Percentiles rank a stretch among this genome's conserved stretches.
These are phyloP conservation scores for Neuroscelio doddi DNA, from an alignment of 2,888 invertebrate species.

Conservation along the genomic window DNA sequence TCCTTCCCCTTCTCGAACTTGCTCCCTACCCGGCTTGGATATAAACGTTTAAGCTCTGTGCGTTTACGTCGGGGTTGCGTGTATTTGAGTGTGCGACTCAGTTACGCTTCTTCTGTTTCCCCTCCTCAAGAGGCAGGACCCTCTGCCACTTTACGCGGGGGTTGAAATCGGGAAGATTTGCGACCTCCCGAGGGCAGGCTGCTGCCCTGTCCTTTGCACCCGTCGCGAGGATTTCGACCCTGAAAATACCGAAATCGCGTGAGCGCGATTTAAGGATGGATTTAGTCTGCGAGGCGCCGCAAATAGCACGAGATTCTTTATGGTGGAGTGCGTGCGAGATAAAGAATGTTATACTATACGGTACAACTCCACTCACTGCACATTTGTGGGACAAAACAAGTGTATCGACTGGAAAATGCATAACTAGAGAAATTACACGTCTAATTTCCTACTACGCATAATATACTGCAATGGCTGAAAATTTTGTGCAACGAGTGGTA, in stretches of 20 bases:
- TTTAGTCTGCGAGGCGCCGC: conserved; percentile 31
- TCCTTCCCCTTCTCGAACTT: conserved; percentile 25
- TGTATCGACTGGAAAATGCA: too few species aligned
- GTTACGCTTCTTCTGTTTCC: conserved; percentile 30
- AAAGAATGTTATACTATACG: too few species aligned
- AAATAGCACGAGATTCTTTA: too few species aligned
- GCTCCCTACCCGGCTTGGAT: conserved; percentile 48
- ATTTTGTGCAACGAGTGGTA: too few species aligned
- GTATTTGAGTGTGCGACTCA: conserved; percentile 22
- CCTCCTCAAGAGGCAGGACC: conserved; percentile 2
- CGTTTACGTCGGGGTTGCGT: conserved; percentile 34
- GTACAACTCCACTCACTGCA: too few species aligned
- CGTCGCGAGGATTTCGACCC: conserved; percentile 27
- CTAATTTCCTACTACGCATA: too few species aligned
- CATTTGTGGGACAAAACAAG: too few species aligned
- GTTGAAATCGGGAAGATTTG: conserved; percentile 44
- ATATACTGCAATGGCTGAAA: too few species aligned
- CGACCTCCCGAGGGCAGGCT: conserved; percentile 40
- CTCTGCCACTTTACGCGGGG: conserved; percentile 28
- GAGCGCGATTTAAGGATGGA: conserved; percentile 41
- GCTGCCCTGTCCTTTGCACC: conserved; percentile 41
- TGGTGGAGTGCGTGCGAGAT: conserved; percentile 10
- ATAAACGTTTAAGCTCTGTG: conserved; percentile 58
- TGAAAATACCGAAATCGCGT: conserved; percentile 25
- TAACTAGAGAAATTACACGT: too few species aligned